phyloP scores from a whole-genome alignment of 2,113 vertebrate genomes.

The Ahaetulla prasina region DNA sequence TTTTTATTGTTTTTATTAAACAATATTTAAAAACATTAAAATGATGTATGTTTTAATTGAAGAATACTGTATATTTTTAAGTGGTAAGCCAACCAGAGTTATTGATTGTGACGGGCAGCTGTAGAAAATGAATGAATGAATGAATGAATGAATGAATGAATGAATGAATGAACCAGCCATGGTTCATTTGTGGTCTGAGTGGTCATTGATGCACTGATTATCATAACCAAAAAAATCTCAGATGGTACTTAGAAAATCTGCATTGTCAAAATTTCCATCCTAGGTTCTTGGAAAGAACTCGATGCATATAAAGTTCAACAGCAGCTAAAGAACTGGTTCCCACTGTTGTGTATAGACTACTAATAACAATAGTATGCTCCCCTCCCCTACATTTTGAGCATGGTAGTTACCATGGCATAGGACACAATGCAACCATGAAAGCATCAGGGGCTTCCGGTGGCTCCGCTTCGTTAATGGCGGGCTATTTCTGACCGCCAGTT shows the following conservation, averaged over 20 bases:
- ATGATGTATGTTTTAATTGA: no score
- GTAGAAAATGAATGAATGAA: not conserved
- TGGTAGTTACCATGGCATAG: not conserved
- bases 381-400: not conserved
- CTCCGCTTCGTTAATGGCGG: no score
- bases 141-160: not conserved
- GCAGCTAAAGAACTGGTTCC: not conserved
- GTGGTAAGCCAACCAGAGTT: not conserved
- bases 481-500: no score
- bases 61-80: no score
- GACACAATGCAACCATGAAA: not conserved
- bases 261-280: not conserved
- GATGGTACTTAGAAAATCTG: not conserved
- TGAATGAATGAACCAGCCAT: not conserved
- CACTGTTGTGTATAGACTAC: not conserved
- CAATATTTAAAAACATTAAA: no score
- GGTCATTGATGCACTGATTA: not conserved
- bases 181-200: not conserved
- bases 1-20: no score
- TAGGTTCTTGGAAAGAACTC: not conserved
- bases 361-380: not conserved
- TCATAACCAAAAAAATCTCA: not conserved
- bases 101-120: not conserved
- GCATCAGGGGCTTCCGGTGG: not conserved
- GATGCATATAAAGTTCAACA: not conserved